Base-by-base conservation (phyloP, 2,888 invertebrate species). In the Scaptomyza parva region DNA sequence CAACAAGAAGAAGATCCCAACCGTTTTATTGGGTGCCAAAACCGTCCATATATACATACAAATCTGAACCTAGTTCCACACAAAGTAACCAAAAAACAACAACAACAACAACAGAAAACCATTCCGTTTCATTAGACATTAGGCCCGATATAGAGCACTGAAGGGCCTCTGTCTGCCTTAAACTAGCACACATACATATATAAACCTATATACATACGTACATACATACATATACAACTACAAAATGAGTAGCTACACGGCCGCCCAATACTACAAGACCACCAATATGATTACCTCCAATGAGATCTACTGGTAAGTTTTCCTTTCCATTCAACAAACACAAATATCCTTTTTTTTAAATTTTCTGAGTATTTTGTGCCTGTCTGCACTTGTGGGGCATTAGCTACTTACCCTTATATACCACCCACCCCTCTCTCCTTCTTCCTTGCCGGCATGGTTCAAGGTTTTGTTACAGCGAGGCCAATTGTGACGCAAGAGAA, bases 301-400 rank as follows among this genome's bases (percentile, higher is more conserved):
- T 76, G 89, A 89, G 80, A 88, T 89, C 70, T 89, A 89, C 82
- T 89, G 89, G 89, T 89, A 85, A 89, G 89, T 89, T n/a, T n/a
- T n/a, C n/a, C n/a, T n/a, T n/a, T 37, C 22, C 26, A 14, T 3
- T 4, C 11, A 12, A 44, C 11, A 17, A 12, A 28, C 2, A 33
- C 35, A 24, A 35, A 30, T 52, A 30, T 50, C 43, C 24, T 41
- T 28, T 8, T 63, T 51, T 45, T 33, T 28, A 52, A 33, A 20
- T 52, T 37, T 55, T 50, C 6, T 20, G 5, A 8, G 20, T 18
- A 9, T 45, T 44, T 37, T 44, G 51, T 40, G 50, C 41, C 22
- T 58, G 44, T 3, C 33, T 66, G 66, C 74, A 74, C 70, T 74
- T 74, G 50, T 75, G 55, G 35, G 76, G 67, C 76, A 68, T 74